Evolutionary conservation across 2,888 invertebrate genomes (phyloP), one percentile per base, ranked within the genome.

Genomic region (Pandemis cinnamomeana): DNA sequence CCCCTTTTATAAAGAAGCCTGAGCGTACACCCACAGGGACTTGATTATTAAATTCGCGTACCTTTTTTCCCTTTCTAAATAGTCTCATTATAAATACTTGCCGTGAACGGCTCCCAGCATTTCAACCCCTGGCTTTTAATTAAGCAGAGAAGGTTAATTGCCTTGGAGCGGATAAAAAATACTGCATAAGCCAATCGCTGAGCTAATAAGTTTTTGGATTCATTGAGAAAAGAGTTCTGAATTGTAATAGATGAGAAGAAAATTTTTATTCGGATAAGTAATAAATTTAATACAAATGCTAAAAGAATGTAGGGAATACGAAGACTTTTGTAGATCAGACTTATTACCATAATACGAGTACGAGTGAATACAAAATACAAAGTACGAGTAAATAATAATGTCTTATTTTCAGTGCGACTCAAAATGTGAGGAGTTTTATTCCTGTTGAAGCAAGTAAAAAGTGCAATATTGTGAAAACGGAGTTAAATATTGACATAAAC

Each of bases 71-170:
- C 27, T 63, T 42, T 55, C 36, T 55, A 13, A 66, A 69, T 48
- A 62, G 51, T 48, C 67, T 71, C 60, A 48, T 67, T 64, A 71
- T 71, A 71, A 62, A 67, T 68, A 51, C 67, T 67, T 27, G 27
- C 58, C 51, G 11, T 36, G 51, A 48, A 51, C 51, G 51, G 42
- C 46, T 41, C 64, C 64, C 66, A 11, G 58, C 66, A 4, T 66
- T 66, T 71, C 51, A 15, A 48, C 66, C 58, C 64, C 66, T 8
- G 66, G 58, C 27, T 71, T 71, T 71, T 71, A 71, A 71, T 71
- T 71, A 71, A 67, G 58, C 27, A 27, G 27, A 15, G 53, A 51
- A 11, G 58, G 58, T 27, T 58, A 71, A 71, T 67, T 71, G 71
- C 66, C 71, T 27, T 51, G 48, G 58, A 67, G 20, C 20, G 41